Base-by-base conservation (phyloP, 2,113 vertebrate species). In the Notiomystis cincta region DNA sequence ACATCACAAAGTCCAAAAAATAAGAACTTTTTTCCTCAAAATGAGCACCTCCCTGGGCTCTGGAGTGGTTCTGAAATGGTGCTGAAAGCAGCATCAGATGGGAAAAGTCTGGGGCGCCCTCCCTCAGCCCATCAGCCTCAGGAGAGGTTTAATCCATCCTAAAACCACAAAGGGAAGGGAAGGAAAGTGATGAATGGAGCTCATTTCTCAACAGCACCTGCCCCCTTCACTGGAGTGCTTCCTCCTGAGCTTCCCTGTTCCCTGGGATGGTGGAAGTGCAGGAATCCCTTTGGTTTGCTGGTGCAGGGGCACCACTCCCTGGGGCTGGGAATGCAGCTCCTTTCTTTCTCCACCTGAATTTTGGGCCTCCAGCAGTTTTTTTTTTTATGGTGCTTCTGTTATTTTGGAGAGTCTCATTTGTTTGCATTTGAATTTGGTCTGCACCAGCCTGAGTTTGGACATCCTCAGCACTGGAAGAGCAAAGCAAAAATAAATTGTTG, bases 1-100 rank as follows among this genome's bases (percentile, higher is more conserved):
- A 31, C 53, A 5, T 7, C 11, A 24, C 38, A 53, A 93, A 97
- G 57, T 87, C 84, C 84, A 17, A 66, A 79, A 97, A 96, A 89
- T 58, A 28, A 77, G 40, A 60, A 82, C n/a, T 77, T 87, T 80
- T 83, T 38, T 51, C 48, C 7, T 35, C 18, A 30, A 53, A n/a
- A n/a, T 44, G 1, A 24, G 15, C 54, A 48, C 64, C 67, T 80
- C 2, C 83, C 47, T 38, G 70, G 9, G 7, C 67, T 94, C 60
- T 78, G 69, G 80, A 48, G 53, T 40, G 42, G 15, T 71, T 71
- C 78, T 79, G 44, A 35, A 54, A 50, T 10, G 51, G 38, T 71
- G 18, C 16, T 37, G 67, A 28, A 54, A 65, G 76, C 58, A 77
- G 37, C 21, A 51, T 23, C 19, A 4, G 4, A 9, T 7, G 18